phyloP scores from a whole-genome alignment of 2,888 invertebrate species.

The Glaucopsyche alexis region DNA sequence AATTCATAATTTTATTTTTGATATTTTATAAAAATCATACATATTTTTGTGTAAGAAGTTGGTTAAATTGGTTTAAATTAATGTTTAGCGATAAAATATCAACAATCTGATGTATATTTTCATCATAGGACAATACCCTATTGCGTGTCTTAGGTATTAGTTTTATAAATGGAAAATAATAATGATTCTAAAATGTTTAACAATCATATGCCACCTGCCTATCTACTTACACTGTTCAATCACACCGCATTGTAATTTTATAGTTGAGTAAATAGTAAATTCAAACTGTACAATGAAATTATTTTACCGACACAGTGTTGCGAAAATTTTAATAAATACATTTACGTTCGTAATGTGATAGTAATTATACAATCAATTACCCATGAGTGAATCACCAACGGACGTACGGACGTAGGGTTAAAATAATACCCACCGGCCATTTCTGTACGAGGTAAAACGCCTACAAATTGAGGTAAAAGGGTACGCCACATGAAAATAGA shows the following conservation, averaged over 20 bases:
- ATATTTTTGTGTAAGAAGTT: too few species aligned
- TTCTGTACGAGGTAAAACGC: neutral
- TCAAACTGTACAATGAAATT: neutral
- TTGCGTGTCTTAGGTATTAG: too few species aligned
- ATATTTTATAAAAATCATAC: too few species aligned
- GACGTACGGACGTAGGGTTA: neutral
- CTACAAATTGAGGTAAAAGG: slow-evolving; percentile 10
- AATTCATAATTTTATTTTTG: too few species aligned
- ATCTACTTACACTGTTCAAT: neutral
- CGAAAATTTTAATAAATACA: neutral
- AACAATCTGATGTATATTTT: too few species aligned
- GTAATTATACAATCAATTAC: slow-evolving; percentile 4
- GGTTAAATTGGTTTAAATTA: too few species aligned
- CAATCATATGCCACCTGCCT: too few species aligned
- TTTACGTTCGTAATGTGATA: neutral
- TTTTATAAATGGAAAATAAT: too few species aligned
- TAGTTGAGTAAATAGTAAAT: neutral
- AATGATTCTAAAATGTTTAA: too few species aligned
- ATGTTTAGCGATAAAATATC: too few species aligned
- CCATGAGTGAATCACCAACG: slow-evolving; percentile 3
- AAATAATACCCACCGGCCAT: slow-evolving; percentile 11
- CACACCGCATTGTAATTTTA: neutral
- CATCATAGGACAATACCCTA: too few species aligned
- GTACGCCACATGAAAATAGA: slow-evolving; percentile 15
- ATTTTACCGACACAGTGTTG: neutral